These are phyloP conservation scores for Campoletis raptor DNA, from an alignment of 2,888 invertebrate genomes.

Conservation along the genomic window DNA sequence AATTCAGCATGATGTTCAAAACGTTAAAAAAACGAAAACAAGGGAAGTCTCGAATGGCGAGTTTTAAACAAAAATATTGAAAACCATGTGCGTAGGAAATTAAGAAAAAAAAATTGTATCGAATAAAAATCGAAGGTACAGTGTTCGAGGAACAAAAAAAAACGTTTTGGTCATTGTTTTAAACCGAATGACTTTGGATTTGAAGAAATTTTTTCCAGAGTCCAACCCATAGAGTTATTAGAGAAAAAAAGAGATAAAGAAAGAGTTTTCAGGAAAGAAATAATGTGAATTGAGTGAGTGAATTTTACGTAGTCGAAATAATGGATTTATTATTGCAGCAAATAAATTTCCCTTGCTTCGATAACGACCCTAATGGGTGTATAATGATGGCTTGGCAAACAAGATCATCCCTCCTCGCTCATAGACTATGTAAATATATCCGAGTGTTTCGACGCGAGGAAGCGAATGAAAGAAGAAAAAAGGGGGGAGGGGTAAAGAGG, in stretches of 20 bases:
- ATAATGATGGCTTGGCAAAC: constrained; percentile 83
- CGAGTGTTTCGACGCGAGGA: constrained; percentile 68
- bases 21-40: too few species aligned
- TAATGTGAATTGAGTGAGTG: constrained; percentile 50
- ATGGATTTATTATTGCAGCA: constrained; percentile 85
- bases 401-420: constrained; percentile 84
- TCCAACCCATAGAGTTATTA: not conserved
- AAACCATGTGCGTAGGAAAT: too few species aligned
- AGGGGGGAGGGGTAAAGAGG: constrained; percentile 68
- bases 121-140: too few species aligned
- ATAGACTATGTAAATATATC: constrained; percentile 83
- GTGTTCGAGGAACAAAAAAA: not conserved
- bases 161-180: not conserved
- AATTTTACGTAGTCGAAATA: constrained; percentile 77
- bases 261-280: not conserved
- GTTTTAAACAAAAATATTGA: too few species aligned
- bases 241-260: not conserved
- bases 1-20: too few species aligned
- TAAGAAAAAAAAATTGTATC: too few species aligned
- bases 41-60: too few species aligned
- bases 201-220: not conserved
- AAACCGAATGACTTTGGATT: not conserved
- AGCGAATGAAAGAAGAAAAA: constrained; percentile 52
- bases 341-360: constrained; percentile 82
- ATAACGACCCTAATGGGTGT: constrained; percentile 84